These are phyloP conservation scores for Pandemis heparana DNA, from an alignment of 2,888 invertebrate species.

Conservation along the genomic window DNA sequence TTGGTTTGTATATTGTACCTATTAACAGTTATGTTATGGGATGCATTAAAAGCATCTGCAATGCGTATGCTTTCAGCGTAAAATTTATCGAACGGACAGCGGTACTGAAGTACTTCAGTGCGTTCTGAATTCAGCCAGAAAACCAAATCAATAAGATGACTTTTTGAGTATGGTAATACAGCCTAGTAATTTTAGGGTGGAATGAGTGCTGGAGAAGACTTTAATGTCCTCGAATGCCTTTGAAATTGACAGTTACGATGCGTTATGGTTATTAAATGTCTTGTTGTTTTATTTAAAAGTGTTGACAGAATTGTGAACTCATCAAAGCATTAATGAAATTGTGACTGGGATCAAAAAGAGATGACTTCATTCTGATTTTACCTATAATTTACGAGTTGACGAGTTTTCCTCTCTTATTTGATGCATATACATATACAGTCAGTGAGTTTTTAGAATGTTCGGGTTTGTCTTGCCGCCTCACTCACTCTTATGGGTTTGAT, in stretches of 20 bases:
- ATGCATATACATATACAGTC: too few species aligned
- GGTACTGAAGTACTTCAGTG: background rate
- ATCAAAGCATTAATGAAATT: too few species aligned
- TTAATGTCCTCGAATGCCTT: background rate
- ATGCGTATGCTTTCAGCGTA: background rate
- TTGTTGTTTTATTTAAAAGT: too few species aligned
- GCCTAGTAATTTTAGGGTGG: background rate
- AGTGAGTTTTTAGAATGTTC: too few species aligned
- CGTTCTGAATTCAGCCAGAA: background rate
- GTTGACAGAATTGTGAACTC: too few species aligned
- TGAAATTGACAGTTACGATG: background rate
- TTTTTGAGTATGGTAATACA: background rate
- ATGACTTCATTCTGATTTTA: too few species aligned
- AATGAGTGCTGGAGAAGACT: background rate
- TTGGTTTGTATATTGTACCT: slow-evolving; percentile 5
- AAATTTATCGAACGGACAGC: background rate
- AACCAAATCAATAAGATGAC: background rate
- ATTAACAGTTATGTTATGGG: background rate
- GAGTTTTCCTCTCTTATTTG: too few species aligned
- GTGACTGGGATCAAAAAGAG: too few species aligned
- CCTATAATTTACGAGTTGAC: too few species aligned
- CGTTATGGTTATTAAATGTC: too few species aligned
- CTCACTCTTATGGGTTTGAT: too few species aligned
- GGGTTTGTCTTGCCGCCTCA: too few species aligned
- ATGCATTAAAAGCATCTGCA: slow-evolving; percentile 17